Evolutionary conservation across 2,797 vertebrate species (phyloP).

Genomic region (Mycteria americana): DNA sequence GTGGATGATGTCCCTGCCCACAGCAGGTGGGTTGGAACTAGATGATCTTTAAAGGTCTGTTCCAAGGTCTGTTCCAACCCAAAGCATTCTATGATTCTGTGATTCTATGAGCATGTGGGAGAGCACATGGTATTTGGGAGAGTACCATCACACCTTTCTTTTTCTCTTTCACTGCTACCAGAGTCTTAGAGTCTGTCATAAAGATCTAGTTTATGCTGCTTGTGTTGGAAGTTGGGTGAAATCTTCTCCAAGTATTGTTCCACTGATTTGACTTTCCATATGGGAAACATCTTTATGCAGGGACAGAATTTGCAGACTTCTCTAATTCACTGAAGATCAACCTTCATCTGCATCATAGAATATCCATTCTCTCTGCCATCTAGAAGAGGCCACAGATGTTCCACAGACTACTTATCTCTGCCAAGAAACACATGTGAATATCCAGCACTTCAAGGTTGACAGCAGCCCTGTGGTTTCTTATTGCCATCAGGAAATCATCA

Average conservation of each 20-base stretch:
- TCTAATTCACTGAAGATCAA: background rate
- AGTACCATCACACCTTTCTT: background rate
- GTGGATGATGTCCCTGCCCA: background rate
- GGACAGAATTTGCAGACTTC: background rate
- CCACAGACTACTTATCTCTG: background rate
- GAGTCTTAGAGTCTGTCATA: background rate
- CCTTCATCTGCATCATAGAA: background rate
- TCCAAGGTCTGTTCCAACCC: too few species aligned
- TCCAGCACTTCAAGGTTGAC: background rate
- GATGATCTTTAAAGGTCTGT: too few species aligned
- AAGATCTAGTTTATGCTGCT: background rate
- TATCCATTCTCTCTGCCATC: background rate
- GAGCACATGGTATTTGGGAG: background rate
- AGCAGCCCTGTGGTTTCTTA: background rate
- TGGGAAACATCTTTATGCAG: background rate
- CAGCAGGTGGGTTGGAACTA: too few species aligned
- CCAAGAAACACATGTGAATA: background rate
- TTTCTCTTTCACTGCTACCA: background rate
- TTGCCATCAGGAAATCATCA: background rate
- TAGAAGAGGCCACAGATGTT: background rate
- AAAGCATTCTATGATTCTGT: background rate
- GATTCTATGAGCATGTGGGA: background rate
- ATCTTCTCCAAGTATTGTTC: background rate
- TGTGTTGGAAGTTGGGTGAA: background rate
- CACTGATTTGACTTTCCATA: background rate